Base-by-base conservation (phyloP, 2,113 vertebrate species). In the Entomyzon cyanotis region DNA sequence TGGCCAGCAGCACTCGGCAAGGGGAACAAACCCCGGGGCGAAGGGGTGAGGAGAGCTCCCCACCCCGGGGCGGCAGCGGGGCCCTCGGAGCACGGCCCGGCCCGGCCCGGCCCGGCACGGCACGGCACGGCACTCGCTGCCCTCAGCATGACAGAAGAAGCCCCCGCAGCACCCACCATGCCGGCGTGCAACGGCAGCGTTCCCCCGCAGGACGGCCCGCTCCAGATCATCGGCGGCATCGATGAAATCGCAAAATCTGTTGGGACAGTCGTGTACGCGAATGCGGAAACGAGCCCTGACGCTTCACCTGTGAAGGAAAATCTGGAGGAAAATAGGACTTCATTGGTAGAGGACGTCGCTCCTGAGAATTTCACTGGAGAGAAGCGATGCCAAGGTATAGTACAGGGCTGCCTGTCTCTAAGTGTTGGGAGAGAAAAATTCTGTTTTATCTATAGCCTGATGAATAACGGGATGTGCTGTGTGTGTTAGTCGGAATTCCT, bases 81-180 rank as follows among this genome's bases (percentile, higher is more conserved):
- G 53, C 19, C 79, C 69, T 8, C 21, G 69, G 30, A 8, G 89
- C 55, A 24, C 28, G 30, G 69, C 93, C 64, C 46, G 21, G 0
- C 2, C 5, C 1, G 8, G 55, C 78, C 12, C 71, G 27, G 89
- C 53, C 2, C 39, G 39, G 87, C 49, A 5, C 37, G 37, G 23
- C 56, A 3, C 27, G n/a, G 19, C 56, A 12, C 64, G 27, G 89
- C 53, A 39, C 39, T 39, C 39, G 2, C 39, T 25, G 23, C 55
- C 28, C 52, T 3, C 25, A 96, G 85, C 69, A 98, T 98, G 98
- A 97, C 97, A 27, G 98, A 98, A 31, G 87, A 94, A 10, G 55
- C 12, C 30, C 83, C 96, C 10, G 62, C 5, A 5, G 74, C 42
- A 4, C 14, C 95, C 27, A 37, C 78, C 64, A 55, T 94, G 83